These are phyloP conservation scores for Hipposideros armiger DNA, from an alignment of 2,113 vertebrate species.

Conservation along the genomic window DNA sequence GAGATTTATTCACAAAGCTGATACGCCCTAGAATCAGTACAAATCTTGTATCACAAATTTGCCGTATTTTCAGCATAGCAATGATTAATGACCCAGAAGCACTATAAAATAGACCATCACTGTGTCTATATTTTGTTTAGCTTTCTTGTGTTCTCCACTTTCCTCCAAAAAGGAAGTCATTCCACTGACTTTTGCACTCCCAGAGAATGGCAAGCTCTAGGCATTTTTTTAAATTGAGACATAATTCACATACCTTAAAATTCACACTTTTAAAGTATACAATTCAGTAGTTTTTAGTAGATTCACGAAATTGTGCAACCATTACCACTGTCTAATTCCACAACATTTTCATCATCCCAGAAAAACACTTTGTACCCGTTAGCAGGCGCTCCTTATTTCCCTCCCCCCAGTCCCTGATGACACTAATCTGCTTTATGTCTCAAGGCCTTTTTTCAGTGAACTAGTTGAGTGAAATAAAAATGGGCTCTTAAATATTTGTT, in stretches of 20 bases:
- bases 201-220: not conserved
- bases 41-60: not conserved
- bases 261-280: not conserved
- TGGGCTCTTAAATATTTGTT: not conserved
- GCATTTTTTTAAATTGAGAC: not conserved
- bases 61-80: too few species aligned
- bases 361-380: accelerated
- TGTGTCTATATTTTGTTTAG: not conserved
- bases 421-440: not conserved
- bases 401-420: accelerated
- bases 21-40: not conserved
- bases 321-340: not conserved
- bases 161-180: not conserved
- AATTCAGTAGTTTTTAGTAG: not conserved
- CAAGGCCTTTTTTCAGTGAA: not conserved
- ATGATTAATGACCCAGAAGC: not conserved
- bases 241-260: not conserved
- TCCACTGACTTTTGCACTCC: not conserved
- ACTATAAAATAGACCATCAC: not conserved
- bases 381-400: not conserved
- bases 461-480: not conserved
- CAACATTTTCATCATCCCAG: not conserved
- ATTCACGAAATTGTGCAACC: not conserved
- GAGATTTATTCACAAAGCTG: not conserved
- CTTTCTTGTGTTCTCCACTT: not conserved